These are phyloP conservation scores for Drosophila ustulata DNA, from an alignment of 2,888 invertebrate genomes.

Conservation along the genomic window DNA sequence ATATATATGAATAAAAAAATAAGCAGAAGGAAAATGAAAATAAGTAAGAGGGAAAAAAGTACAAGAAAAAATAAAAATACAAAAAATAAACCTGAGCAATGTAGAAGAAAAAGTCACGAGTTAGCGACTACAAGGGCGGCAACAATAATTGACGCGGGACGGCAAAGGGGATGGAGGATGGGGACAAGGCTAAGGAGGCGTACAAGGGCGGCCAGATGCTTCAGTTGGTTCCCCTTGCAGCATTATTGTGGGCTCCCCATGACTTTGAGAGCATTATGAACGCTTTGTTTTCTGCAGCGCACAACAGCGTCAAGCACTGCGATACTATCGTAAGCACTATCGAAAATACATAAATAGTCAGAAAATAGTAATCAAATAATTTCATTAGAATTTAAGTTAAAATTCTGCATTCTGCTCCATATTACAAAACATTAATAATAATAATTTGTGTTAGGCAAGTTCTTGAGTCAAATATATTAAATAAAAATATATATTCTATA, in stretches of 20 bases:
- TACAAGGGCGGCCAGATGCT: background rate
- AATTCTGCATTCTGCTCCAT: too few relatives aligned
- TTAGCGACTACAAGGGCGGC: slow-evolving; percentile 42
- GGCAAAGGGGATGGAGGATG: background rate
- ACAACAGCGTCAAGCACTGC: background rate
- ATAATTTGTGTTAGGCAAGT: background rate
- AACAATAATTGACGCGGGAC: slow-evolving; percentile 9
- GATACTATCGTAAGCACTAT: background rate
- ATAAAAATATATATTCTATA: too few relatives aligned
- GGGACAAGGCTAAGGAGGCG: background rate
- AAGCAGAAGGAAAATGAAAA: slow-evolving; percentile 9
- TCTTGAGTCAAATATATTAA: background rate
- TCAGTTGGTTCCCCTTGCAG: background rate
- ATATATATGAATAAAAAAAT: background rate
- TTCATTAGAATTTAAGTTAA: too few relatives aligned
- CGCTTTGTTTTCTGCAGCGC: background rate
- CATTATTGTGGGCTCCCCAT: background rate
- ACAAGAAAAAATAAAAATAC: slow-evolving; percentile 3
- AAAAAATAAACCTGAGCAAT: slow-evolving; percentile 20
- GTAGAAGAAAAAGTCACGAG: slow-evolving; percentile 29
- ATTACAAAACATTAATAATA: too few relatives aligned
- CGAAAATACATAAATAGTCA: background rate
- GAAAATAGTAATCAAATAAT: too few relatives aligned
- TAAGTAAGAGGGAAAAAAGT: background rate
- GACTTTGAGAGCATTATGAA: background rate